phyloP scores from a whole-genome alignment of 2,888 invertebrate genomes.

The Ramazzottius varieornatus region DNA sequence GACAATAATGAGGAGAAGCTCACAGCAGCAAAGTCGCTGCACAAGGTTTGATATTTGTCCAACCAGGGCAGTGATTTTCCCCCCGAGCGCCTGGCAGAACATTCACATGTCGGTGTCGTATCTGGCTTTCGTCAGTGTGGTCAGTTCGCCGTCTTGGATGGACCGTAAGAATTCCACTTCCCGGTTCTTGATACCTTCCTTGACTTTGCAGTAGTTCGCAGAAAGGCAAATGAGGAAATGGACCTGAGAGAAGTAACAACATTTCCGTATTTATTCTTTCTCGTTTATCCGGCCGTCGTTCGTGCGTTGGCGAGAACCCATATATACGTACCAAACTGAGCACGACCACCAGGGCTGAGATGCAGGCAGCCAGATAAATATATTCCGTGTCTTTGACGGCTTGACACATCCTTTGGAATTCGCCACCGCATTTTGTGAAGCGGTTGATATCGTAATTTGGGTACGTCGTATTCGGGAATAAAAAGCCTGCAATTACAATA shows the following conservation, averaged over 20 bases:
- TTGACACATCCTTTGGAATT: background rate
- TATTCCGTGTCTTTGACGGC: background rate
- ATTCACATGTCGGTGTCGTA: background rate
- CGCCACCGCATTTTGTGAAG: background rate
- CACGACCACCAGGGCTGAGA: constrained; percentile 19
- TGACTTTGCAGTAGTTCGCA: constrained; percentile 20
- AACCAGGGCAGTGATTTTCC: too few species aligned
- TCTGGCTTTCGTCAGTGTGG: background rate
- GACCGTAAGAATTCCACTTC: background rate
- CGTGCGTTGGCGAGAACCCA: constrained; percentile 10
- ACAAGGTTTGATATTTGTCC: too few species aligned
- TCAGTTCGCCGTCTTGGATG: background rate
- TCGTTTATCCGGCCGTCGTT: too few species aligned
- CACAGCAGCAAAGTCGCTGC: too few species aligned
- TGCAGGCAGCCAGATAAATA: constrained; percentile 14
- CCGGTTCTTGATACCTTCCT: constrained; percentile 16
- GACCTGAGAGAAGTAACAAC: constrained; percentile 13
- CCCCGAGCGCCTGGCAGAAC: too few species aligned
- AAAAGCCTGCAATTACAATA: background rate
- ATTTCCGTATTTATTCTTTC: too few species aligned
- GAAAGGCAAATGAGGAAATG: constrained; percentile 16
- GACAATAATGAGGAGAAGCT: too few species aligned
- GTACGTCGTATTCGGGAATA: background rate
- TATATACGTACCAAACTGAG: constrained; percentile 8
- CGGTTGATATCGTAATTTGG: background rate